A percentile compares a stretch with the other conserved stretches of the same genome.
These are phyloP conservation scores for Cistogaster globosa DNA, from an alignment of 2,888 invertebrate species.

Conservation along the genomic window DNA sequence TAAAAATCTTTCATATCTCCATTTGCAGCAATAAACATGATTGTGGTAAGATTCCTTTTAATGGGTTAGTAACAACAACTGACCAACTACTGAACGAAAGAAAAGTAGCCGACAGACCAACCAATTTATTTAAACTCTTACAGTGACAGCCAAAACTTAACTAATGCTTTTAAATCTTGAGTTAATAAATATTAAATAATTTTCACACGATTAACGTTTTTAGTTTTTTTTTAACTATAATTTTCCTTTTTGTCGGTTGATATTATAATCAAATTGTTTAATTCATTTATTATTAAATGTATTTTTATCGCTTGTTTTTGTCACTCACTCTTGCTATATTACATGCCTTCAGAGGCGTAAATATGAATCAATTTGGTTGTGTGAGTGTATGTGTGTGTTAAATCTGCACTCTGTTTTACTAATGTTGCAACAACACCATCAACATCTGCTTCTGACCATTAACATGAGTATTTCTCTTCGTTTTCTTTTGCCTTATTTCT, in stretches of 20 bases:
- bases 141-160: neutral
- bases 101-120: conserved; percentile 1
- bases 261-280: too few relatives aligned
- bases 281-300: too few relatives aligned
- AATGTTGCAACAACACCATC: conserved; percentile 39
- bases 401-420: conserved; percentile 40
- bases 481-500: conserved; percentile 13
- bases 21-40: conserved; percentile 54
- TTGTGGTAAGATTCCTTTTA: conserved; percentile 56
- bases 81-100: neutral
- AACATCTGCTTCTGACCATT: conserved; percentile 65
- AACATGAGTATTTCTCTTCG: conserved; percentile 10
- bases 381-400: neutral
- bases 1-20: conserved; percentile 35
- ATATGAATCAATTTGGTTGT: neutral
- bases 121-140: neutral
- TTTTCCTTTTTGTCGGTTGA: neutral
- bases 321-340: too few relatives aligned
- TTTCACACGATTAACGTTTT: neutral
- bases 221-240: neutral
- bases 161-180: neutral
- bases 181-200: too few relatives aligned
- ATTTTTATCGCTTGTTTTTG: neutral
- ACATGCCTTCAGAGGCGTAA: too few relatives aligned
- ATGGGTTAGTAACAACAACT: conserved; percentile 28